A percentile compares a stretch with the other conserved stretches of the same genome.
Evolutionary conservation across 2,797 vertebrate genomes (phyloP).

Genomic region (Gallinago stenura): DNA sequence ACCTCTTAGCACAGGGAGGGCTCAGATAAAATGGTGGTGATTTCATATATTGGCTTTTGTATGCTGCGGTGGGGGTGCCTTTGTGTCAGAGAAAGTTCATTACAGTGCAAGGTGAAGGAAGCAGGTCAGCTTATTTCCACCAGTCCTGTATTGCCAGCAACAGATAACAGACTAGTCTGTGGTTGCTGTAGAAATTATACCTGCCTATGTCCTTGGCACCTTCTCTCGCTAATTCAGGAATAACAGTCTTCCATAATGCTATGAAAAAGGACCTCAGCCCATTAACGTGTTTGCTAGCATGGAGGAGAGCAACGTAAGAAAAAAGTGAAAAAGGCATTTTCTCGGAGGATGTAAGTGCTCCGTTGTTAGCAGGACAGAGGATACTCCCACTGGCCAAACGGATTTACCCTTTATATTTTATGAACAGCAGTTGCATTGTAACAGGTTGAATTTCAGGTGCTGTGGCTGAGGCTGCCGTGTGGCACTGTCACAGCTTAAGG

Average conservation of each 20-base stretch:
- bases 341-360: neutral
- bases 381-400: neutral
- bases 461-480: neutral
- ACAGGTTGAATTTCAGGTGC: neutral
- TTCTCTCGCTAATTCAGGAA: neutral
- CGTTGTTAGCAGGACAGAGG: neutral
- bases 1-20: neutral
- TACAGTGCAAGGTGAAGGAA: neutral
- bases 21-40: neutral
- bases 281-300: rapidly evolving
- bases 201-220: neutral
- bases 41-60: neutral
- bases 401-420: neutral
- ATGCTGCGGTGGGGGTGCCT: neutral
- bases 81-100: neutral
- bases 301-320: neutral
- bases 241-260: neutral
- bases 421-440: neutral
- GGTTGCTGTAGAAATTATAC: neutral
- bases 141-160: neutral
- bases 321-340: neutral
- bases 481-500: neutral
- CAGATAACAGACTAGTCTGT: neutral
- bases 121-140: neutral
- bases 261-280: neutral